Evolutionary conservation across 1,140 invertebrate species (phyloP), one percentile per base, ranked within the genome.

Genomic region (Samia ricini): DNA sequence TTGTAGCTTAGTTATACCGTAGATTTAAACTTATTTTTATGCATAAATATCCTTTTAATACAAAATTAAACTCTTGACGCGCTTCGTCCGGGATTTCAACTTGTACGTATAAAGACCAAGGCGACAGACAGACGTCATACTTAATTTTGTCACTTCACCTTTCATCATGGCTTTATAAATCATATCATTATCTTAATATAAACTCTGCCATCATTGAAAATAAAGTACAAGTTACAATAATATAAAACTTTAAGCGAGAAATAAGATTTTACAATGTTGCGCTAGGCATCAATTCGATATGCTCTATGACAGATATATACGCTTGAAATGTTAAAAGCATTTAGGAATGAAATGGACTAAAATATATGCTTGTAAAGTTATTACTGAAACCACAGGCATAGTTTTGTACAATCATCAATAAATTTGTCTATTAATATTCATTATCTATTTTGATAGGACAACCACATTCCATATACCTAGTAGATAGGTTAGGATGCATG

Each of bases 51-150:
- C 4, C 33, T 42, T 42, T 15, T 15, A 42, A 42, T 42, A 15
- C 12, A 10, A 42, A 3, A 42, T 56, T 42, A 50, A 50, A 61
- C 24, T n/a, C 55, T 64, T 48, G 36, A 12, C n/a, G 33, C n/a
- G 12, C 33, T 42, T 12, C 10, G 52, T 22, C 24, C 2, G 18
- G 20, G 22, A 55, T 55, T 55, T 4, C 8, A 23, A 22, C 24
- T 21, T 24, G 12, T n/a, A 22, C 22, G 22, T 7, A 4, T 12
- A 24, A 22, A 55, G 10, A 55, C 24, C 52, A 55, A 55, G 52
- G 52, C 22, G 24, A 55, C 21, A 55, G 24, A 55, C 21, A 55
- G 21, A 55, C 52, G 52, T 55, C 52, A 55, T 55, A 24, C 22
- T 55, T 24, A 24, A 24, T 55, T 55, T 55, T 55, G 52, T 55